Evolutionary conservation across 2,797 vertebrate genomes (phyloP).

Genomic region (Mormyrops attenuatus): DNA sequence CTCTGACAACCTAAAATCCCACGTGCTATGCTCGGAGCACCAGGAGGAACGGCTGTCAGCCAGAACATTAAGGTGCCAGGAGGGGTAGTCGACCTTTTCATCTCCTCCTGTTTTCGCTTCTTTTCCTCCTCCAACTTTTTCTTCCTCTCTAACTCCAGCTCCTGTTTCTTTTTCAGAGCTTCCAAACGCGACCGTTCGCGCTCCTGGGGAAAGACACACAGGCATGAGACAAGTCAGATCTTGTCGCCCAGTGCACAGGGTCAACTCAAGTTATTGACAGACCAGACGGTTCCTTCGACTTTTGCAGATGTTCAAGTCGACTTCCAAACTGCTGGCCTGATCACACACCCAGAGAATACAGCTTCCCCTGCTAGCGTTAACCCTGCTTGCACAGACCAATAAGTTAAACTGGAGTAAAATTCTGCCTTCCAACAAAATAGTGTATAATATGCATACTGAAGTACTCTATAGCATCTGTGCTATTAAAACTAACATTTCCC

Average conservation of each 20-base stretch:
- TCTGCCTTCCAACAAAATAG: not conserved
- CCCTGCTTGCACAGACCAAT: not conserved
- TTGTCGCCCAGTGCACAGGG: not conserved
- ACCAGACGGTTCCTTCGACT: not conserved
- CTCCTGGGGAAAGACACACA: slow-evolving; percentile 52
- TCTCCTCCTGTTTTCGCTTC: slow-evolving; percentile 76
- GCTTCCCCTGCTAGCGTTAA: not conserved
- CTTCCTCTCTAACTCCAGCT: slow-evolving; percentile 81
- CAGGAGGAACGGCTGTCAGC: not conserved
- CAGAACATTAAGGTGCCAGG: not conserved
- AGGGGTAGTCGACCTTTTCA: slow-evolving; percentile 66
- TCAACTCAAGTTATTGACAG: not conserved
- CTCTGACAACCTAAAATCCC: slow-evolving; percentile 13
- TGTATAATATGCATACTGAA: not conserved
- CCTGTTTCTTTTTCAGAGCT: slow-evolving; percentile 81
- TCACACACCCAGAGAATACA: not conserved
- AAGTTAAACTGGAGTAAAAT: not conserved
- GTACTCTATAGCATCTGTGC: not conserved
- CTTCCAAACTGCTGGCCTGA: not conserved
- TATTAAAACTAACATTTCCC: not conserved
- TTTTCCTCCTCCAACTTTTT: slow-evolving; percentile 90
- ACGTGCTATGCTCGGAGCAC: not conserved
- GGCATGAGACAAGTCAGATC: not conserved
- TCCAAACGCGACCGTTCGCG: slow-evolving; percentile 82
- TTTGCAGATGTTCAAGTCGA: not conserved